phyloP scores from a whole-genome alignment of 2,888 invertebrate genomes.

The Apotomis turbidana region DNA sequence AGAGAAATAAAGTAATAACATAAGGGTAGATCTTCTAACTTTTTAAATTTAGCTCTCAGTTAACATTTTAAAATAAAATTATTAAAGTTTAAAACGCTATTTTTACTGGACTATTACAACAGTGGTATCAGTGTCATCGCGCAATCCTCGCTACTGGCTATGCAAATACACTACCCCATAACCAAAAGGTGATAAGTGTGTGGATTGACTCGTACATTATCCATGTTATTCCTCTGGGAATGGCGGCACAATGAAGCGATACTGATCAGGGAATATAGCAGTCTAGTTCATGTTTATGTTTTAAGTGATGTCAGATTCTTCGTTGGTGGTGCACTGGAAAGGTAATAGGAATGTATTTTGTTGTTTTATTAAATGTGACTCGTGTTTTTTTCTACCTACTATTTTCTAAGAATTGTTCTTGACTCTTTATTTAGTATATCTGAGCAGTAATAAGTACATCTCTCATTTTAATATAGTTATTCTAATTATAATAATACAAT shows the following conservation, averaged over 20 bases:
- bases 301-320: constrained; percentile 28
- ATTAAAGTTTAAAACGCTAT: too few species aligned
- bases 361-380: too few species aligned
- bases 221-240: neutral
- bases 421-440: too few species aligned
- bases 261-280: constrained; percentile 45
- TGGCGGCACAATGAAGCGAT: constrained; percentile 46
- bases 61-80: too few species aligned
- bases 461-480: too few species aligned
- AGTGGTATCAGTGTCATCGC: constrained; percentile 47
- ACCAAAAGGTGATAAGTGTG: constrained; percentile 9
- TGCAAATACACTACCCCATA: constrained; percentile 44
- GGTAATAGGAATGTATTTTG: constrained; percentile 1
- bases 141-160: constrained; percentile 48
- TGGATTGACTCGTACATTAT: neutral
- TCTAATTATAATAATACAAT: too few species aligned
- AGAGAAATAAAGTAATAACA: too few species aligned
- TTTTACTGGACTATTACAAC: constrained; percentile 6
- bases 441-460: too few species aligned
- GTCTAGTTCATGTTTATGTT: constrained; percentile 19
- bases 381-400: too few species aligned
- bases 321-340: constrained; percentile 26
- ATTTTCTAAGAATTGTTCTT: too few species aligned
- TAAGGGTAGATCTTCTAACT: too few species aligned
- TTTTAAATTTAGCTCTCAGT: too few species aligned